Evolutionary conservation across 2,797 vertebrate genomes (phyloP).

Genomic region (Tenualosa ilisha): DNA sequence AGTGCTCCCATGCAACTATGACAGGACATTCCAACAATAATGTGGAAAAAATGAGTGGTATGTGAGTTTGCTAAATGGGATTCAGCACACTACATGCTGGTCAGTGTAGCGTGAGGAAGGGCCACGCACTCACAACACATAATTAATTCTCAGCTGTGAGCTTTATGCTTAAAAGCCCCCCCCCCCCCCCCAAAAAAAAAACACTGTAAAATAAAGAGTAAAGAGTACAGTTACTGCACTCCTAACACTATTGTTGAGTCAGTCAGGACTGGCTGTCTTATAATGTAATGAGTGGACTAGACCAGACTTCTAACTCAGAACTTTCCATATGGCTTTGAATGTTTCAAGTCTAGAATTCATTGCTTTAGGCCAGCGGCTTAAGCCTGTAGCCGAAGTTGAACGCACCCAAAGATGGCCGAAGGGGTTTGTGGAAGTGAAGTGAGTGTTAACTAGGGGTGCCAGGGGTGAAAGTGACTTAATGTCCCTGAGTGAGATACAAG

Average conservation of each 20-base stretch:
- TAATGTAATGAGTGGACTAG: too few species aligned
- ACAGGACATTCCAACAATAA: not conserved
- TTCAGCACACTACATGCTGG: not conserved
- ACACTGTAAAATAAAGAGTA: not conserved
- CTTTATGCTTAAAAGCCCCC: not conserved
- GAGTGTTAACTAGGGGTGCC: not conserved
- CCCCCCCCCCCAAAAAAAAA: not conserved
- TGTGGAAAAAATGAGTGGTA: not conserved
- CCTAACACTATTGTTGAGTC: too few species aligned
- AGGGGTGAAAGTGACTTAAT: not conserved
- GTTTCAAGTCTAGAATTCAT: not conserved
- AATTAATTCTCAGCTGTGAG: not conserved
- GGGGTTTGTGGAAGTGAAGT: not conserved
- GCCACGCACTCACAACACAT: not conserved
- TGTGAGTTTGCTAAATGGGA: not conserved
- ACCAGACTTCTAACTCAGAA: too few species aligned
- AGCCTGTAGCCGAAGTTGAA: too few species aligned
- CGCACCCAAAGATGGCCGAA: not conserved
- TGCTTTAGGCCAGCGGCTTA: too few species aligned
- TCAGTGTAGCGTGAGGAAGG: not conserved
- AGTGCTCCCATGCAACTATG: not conserved
- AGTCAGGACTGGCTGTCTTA: too few species aligned
- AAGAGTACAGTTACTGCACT: too few species aligned
- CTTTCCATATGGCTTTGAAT: not conserved
- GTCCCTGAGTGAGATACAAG: conserved; percentile 13